phyloP scores from a whole-genome alignment of 64 coral and sea anemone genomes.

The Actinia equina region DNA sequence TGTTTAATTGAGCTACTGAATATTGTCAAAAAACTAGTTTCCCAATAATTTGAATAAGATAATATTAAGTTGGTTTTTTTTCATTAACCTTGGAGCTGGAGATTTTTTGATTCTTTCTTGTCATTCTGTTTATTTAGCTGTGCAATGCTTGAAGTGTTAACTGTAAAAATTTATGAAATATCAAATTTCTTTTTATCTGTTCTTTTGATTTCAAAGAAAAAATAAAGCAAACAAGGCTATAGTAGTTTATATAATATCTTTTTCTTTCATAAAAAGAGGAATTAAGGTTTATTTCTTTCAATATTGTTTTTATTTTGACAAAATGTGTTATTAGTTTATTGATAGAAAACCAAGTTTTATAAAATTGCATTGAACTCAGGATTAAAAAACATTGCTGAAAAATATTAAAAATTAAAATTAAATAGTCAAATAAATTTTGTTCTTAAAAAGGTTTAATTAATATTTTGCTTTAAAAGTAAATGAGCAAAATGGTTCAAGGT shows the following conservation, averaged over 20 bases:
- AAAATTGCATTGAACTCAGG: too few species aligned
- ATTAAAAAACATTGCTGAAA: too few species aligned
- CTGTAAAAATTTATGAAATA: neutral
- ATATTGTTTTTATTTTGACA: neutral
- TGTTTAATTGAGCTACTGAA: too few species aligned
- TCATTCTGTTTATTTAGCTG: neutral
- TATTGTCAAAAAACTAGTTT: neutral
- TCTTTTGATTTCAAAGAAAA: neutral
- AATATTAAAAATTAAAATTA: too few species aligned
- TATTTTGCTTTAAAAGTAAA: too few species aligned
- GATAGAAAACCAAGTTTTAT: too few species aligned
- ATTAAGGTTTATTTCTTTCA: neutral
- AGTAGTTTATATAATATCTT: neutral
- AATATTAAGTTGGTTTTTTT: neutral
- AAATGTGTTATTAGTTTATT: too few species aligned
- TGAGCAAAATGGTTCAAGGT: too few species aligned
- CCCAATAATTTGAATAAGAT: neutral
- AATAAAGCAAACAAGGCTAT: neutral
- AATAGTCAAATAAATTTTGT: too few species aligned
- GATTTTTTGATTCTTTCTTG: neutral
- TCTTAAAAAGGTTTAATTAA: too few species aligned
- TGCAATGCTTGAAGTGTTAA: neutral
- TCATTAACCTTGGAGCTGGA: neutral
- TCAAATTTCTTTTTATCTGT: neutral
- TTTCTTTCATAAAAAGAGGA: neutral